Evolutionary conservation across 2,113 vertebrate genomes (phyloP).

Genomic region (Sorex fumeus): DNA sequence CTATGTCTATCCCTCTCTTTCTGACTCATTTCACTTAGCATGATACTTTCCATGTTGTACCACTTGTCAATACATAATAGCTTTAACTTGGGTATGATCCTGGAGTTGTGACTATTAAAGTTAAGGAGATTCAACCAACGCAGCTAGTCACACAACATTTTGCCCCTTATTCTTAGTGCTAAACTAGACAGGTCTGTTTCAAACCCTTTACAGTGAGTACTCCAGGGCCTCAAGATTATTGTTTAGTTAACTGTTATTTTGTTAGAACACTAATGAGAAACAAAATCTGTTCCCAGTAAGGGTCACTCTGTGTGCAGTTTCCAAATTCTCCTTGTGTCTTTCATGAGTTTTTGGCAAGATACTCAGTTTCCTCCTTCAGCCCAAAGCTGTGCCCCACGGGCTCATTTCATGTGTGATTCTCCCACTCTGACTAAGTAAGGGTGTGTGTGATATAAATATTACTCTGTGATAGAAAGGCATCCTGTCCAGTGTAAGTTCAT

Average conservation of each 20-base stretch:
- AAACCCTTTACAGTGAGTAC: neutral
- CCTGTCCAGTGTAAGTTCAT: neutral
- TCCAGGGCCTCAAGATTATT: neutral
- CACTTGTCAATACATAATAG: constrained; percentile 35
- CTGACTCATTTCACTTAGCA: too few relatives aligned
- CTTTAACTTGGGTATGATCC: neutral
- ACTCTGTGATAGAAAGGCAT: neutral
- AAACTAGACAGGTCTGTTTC: constrained; percentile 42
- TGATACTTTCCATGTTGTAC: too few relatives aligned
- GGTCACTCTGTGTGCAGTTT: neutral
- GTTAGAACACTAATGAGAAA: neutral
- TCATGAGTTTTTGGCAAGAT: neutral
- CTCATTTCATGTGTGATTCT: neutral
- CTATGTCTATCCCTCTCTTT: too few relatives aligned
- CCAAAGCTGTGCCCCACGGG: neutral
- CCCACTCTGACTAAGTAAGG: neutral
- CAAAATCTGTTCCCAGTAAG: neutral
- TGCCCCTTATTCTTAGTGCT: neutral
- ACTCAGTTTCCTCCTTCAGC: neutral
- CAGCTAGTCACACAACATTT: neutral
- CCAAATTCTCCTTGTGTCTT: neutral
- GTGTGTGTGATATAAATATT: neutral
- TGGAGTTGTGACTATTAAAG: neutral
- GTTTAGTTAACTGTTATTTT: neutral
- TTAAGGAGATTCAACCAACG: neutral